phyloP scores from a whole-genome alignment of 2,797 vertebrate genomes.

The Champsocephalus gunnari region DNA sequence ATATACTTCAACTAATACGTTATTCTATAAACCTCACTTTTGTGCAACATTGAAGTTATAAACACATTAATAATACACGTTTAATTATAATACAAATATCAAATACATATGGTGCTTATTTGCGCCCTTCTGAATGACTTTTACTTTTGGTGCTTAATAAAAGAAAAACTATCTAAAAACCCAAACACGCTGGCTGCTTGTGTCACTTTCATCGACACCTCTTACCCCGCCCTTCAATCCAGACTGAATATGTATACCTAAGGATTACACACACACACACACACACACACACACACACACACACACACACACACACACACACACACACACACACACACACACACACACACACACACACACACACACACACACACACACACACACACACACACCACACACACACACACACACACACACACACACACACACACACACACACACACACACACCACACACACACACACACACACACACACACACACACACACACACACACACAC shows the following conservation, averaged over 20 bases:
- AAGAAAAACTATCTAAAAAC: no score
- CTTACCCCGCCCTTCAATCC: not conserved
- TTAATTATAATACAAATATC: no score
- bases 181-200: not conserved
- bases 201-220: conserved; percentile 9
- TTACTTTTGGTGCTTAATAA: no score
- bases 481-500: not conserved
- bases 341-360: not conserved
- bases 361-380: not conserved
- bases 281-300: not conserved
- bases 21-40: no score
- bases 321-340: not conserved
- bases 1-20: no score
- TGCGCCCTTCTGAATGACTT: no score
- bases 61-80: no score
- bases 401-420: not conserved
- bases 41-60: no score
- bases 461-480: not conserved
- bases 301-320: not conserved
- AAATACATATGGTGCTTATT: no score
- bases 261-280: not conserved
- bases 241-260: conserved; percentile 27
- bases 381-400: no score
- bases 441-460: not conserved
- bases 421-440: no score